Evolutionary conservation across 2,888 invertebrate genomes (phyloP), one percentile per base, ranked within the genome.

Genomic region (Drosophila robusta): DNA sequence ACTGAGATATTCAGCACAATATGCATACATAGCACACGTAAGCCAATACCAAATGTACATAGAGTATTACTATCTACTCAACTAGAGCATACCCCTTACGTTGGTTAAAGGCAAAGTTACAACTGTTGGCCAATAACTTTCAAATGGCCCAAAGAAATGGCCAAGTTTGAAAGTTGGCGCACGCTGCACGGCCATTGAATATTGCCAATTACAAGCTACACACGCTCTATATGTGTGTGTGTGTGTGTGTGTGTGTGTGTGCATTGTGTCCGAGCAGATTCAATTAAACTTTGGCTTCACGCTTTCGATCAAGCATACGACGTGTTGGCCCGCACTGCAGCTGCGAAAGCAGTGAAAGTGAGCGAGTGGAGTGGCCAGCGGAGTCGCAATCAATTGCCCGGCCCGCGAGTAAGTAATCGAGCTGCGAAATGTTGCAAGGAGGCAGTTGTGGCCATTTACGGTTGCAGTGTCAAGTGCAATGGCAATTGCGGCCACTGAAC

Each of bases 271-370:
- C 46, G 60, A 57, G 66, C 69, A 76, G 71, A 82, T 83, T 83
- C 88, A 83, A 83, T 83, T 83, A 87, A 86, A 88, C 83, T 88
- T 86, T 87, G 70, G 64, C 89, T 87, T 85, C 76, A 85, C 88
- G 83, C 83, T 84, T 84, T 86, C 80, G 68, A 86, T 86, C 84
- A 71, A 75, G 67, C 68, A 75, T 67, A 70, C 78, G 70, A 78
- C 74, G 63, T 61, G 78, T 70, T 61, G 74, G 58, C 29, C 54
- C 61, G 61, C 75, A 22, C 42, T 44, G 36, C 44, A 57, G 51
- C 70, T 63, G 57, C 26, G 34, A 34, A 34, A 34, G 34, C 58
- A 82, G 82, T 82, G 82, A 82, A 82, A 82, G 88, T 85, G 65
- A 65, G 24, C 14, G 24, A 14, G 36, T 5, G 41, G 6, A 34